These are phyloP conservation scores for Argentina silus DNA, from an alignment of 2,797 vertebrate genomes.

Conservation along the genomic window DNA sequence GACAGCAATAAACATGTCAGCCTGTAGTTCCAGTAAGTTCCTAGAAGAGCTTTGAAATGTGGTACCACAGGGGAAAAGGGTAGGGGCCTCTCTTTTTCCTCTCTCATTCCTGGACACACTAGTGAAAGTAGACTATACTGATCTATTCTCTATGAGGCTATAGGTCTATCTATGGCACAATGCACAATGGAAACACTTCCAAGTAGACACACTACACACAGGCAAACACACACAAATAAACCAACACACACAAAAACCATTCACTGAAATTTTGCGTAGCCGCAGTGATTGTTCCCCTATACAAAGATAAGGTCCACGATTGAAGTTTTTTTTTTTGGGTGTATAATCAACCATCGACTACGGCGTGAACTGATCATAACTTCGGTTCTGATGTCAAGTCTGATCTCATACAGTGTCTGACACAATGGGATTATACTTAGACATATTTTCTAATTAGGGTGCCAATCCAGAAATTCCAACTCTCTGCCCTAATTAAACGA, in stretches of 20 bases:
- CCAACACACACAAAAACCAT: slow-evolving; percentile 3
- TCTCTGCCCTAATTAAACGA: not conserved
- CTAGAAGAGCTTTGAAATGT: not conserved
- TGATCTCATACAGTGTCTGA: not conserved
- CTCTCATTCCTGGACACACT: not conserved
- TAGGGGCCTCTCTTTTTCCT: not conserved
- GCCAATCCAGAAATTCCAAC: not conserved
- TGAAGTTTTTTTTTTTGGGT: no score
- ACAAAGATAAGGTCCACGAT: not conserved
- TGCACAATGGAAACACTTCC: not conserved
- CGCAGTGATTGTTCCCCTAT: not conserved
- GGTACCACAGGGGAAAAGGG: not conserved
- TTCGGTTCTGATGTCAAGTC: not conserved
- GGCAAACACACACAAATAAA: not conserved
- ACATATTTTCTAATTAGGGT: not conserved
- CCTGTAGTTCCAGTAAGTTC: no score
- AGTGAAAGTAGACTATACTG: no score
- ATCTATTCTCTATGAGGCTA: no score
- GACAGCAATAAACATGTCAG: not conserved
- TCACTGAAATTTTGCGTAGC: not conserved
- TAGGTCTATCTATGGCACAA: not conserved
- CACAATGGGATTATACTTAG: not conserved
- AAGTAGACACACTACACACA: not conserved
- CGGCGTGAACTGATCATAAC: not conserved
- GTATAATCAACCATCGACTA: no score